These are phyloP conservation scores for Halcyon malimbica DNA, from an alignment of 2,113 vertebrate genomes.

Conservation along the genomic window DNA sequence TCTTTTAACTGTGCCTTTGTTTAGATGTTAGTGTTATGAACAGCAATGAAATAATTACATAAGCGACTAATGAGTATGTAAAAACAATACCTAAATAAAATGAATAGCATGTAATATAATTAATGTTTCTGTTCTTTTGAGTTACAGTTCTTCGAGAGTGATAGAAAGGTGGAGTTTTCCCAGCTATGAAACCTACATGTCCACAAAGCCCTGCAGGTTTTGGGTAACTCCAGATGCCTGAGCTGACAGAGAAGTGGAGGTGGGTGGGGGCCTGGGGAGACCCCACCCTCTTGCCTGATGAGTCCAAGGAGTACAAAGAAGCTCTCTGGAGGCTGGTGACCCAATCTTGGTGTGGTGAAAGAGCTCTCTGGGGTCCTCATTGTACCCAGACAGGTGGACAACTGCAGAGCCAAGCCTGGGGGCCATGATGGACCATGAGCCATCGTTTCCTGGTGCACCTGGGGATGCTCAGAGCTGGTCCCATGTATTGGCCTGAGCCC, in stretches of 20 bases:
- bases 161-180: not conserved
- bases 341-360: not conserved
- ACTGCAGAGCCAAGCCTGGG: not conserved
- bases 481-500: fast-evolving
- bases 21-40: not conserved
- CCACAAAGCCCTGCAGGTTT: not conserved
- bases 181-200: not conserved
- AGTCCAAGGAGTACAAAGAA: not conserved
- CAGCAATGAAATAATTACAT: not conserved
- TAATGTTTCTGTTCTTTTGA: not conserved
- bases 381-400: not conserved
- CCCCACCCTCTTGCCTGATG: not conserved
- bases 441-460: not conserved
- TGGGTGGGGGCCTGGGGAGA: not conserved
- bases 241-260: not conserved
- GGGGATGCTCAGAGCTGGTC: not conserved
- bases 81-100: not conserved
- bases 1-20: not conserved
- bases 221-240: not conserved
- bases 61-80: not conserved
- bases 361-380: not conserved
- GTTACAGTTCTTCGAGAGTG: not conserved
- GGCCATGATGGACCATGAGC: fast-evolving
- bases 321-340: not conserved
- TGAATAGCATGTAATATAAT: not conserved